Evolutionary conservation across 30 jellyfish, hydroid and myxozoan genomes (phyloP).

Genomic region (Turritopsis rubra): DNA sequence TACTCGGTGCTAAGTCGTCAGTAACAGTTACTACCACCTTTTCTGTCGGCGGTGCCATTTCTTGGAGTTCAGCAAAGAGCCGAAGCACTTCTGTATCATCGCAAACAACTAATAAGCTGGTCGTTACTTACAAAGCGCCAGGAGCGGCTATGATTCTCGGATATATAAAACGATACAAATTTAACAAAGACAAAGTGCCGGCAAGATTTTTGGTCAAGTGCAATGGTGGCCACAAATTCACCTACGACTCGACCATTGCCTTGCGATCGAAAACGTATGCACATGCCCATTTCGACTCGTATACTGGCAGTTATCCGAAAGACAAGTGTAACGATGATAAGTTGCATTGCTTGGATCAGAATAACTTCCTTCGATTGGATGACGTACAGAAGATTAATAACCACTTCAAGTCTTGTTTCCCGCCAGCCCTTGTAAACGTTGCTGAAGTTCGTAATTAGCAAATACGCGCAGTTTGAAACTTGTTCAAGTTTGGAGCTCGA

Average conservation of each 20-base stretch:
- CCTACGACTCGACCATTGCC: background rate
- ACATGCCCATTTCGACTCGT: background rate
- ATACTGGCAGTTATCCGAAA: background rate
- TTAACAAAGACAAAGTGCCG: background rate
- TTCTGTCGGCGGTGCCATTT: background rate
- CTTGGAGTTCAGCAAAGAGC: background rate
- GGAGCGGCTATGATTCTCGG: background rate
- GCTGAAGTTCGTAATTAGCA: background rate
- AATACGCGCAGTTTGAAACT: too few species aligned
- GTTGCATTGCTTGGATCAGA: background rate
- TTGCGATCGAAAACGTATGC: background rate
- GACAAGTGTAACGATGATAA: background rate
- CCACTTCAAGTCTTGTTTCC: background rate
- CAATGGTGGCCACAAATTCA: background rate
- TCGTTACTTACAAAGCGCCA: background rate
- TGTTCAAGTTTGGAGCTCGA: too few species aligned
- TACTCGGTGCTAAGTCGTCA: background rate
- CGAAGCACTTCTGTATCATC: background rate
- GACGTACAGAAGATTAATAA: background rate
- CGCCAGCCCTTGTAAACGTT: background rate
- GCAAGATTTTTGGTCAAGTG: background rate
- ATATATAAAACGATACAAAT: background rate
- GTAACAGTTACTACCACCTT: background rate
- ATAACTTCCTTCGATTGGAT: background rate
- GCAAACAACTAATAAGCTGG: background rate